These are phyloP conservation scores for Sarcophaga subvicina DNA, from an alignment of 2,888 invertebrate genomes.

Conservation along the genomic window DNA sequence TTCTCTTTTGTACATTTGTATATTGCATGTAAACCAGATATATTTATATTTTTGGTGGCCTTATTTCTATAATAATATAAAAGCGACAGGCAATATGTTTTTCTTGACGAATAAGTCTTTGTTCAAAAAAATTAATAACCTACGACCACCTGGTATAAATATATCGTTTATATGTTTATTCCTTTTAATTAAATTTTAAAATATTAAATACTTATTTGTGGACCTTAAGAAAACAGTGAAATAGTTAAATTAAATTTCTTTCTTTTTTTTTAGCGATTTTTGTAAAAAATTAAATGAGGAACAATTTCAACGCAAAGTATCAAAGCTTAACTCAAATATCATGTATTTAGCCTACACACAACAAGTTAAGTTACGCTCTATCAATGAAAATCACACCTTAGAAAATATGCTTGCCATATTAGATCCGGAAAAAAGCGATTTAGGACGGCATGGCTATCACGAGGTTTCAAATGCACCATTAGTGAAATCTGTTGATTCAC, in stretches of 20 bases:
- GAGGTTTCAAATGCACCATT: slow-evolving; percentile 82
- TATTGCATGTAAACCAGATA: too few species aligned
- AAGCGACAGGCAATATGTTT: too few species aligned
- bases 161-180: neutral
- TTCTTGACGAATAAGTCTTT: too few species aligned
- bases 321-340: slow-evolving; percentile 90
- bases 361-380: slow-evolving; percentile 85
- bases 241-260: slow-evolving; percentile 4
- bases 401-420: slow-evolving; percentile 88
- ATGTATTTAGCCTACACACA: slow-evolving; percentile 90
- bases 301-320: slow-evolving; percentile 89
- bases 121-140: too few species aligned
- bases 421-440: slow-evolving; percentile 85
- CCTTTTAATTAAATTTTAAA: too few species aligned
- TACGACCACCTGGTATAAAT: neutral
- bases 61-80: too few species aligned
- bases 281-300: slow-evolving; percentile 87
- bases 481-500: slow-evolving; percentile 84
- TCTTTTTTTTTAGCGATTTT: slow-evolving; percentile 86
- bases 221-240: neutral
- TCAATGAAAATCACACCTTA: slow-evolving; percentile 87
- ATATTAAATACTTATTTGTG: neutral
- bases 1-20: neutral
- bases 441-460: slow-evolving; percentile 88
- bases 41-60: too few species aligned